Conservation (phyloP, 2,797 vertebrate genomes). For the Phoxinus dragarum region DNA sequence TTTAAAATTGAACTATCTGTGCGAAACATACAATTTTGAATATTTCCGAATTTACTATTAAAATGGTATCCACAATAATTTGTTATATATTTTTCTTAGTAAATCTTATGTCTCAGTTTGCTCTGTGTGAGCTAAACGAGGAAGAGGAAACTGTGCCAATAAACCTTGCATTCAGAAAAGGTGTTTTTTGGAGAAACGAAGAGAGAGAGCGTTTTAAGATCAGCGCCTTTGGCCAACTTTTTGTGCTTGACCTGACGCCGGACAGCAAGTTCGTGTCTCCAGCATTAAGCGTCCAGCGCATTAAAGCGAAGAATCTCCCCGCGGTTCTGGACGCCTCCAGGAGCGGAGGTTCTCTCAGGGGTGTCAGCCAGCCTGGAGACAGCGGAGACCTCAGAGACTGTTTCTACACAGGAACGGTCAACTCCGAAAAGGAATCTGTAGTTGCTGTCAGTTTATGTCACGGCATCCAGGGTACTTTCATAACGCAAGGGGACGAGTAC, state of each 20-base stretch:
- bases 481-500: slow-evolving; percentile 84
- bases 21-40: background rate
- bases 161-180: slow-evolving; percentile 65
- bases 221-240: slow-evolving; percentile 80
- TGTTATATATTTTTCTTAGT: slow-evolving; percentile 59
- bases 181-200: slow-evolving; percentile 72
- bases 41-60: slow-evolving; percentile 14
- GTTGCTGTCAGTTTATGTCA: slow-evolving; percentile 89
- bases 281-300: slow-evolving; percentile 79
- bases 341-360: slow-evolving; percentile 27
- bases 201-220: slow-evolving; percentile 77
- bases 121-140: slow-evolving; percentile 66
- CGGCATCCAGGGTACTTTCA: slow-evolving; percentile 87
- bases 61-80: slow-evolving; percentile 63
- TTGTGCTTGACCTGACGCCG: slow-evolving; percentile 84
- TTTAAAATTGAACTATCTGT: background rate
- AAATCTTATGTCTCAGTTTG: slow-evolving; percentile 64
- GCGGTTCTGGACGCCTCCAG: slow-evolving; percentile 61
- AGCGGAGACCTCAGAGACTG: slow-evolving; percentile 76
- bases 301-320: slow-evolving; percentile 68
- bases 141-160: slow-evolving; percentile 79
- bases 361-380: slow-evolving; percentile 62
- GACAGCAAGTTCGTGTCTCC: slow-evolving; percentile 87
- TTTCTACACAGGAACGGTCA: slow-evolving; percentile 87
- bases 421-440: slow-evolving; percentile 78